Conservation (phyloP, 2,797 vertebrate species). For the Lycodopsis pacificus region DNA sequence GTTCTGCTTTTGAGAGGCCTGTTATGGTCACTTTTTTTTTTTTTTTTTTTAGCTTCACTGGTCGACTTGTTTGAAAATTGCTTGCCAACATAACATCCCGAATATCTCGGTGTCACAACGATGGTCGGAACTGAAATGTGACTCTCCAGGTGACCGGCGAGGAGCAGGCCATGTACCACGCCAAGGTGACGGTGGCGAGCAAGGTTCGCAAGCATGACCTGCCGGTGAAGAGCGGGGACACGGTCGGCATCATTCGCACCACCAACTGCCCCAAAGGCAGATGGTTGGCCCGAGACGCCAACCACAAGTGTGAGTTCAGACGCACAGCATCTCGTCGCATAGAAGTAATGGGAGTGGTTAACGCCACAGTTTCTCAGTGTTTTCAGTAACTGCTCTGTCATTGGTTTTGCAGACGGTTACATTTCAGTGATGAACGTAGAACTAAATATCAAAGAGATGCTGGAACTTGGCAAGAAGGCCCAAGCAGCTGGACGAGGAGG, state of each 20-base stretch:
- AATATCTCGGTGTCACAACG: background rate
- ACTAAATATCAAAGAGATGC: slow-evolving; percentile 82
- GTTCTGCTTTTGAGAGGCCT: slow-evolving; percentile 22
- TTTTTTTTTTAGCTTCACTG: background rate
- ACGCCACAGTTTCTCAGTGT: background rate
- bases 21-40: background rate
- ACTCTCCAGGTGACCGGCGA: slow-evolving; percentile 81
- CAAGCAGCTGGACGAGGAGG: slow-evolving; percentile 76
- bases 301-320: slow-evolving; percentile 84
- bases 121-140: background rate
- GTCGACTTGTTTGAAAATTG: background rate
- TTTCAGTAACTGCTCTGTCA: background rate
- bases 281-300: slow-evolving; percentile 80
- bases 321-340: background rate
- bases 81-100: background rate
- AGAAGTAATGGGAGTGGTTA: background rate
- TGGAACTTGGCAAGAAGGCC: slow-evolving; percentile 82
- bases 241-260: slow-evolving; percentile 78
- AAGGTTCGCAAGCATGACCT: slow-evolving; percentile 78
- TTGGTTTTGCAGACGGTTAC: slow-evolving; percentile 80
- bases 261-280: slow-evolving; percentile 79
- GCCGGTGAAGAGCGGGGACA: slow-evolving; percentile 80
- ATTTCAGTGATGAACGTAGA: slow-evolving; percentile 83
- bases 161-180: slow-evolving; percentile 78
- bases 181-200: slow-evolving; percentile 71